These are phyloP conservation scores for Ianthella basta DNA, from an alignment of 37 sponge, comb jelly and placozoan species.

Conservation along the genomic window DNA sequence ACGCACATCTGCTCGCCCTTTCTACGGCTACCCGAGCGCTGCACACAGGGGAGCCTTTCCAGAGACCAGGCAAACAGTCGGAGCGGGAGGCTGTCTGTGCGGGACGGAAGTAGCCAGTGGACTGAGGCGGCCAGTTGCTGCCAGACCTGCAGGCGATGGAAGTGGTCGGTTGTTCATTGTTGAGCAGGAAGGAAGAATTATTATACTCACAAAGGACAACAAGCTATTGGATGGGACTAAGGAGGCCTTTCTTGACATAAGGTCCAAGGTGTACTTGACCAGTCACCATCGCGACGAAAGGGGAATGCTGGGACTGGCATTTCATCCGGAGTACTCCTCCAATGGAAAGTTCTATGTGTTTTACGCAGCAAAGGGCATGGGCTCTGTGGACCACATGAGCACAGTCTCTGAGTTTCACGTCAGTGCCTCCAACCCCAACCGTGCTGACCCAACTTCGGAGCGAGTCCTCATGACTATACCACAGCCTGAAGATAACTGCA, in stretches of 20 bases:
- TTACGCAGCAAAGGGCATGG: conserved; percentile 25
- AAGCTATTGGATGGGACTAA: conserved; percentile 45
- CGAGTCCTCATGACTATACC: conserved; percentile 41
- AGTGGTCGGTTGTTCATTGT: conserved; percentile 69
- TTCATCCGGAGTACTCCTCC: conserved; percentile 58
- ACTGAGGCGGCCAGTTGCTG: conserved; percentile 64
- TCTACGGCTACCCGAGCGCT: conserved; percentile 74
- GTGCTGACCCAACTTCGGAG: conserved; percentile 53
- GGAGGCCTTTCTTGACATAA: conserved; percentile 61
- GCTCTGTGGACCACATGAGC: conserved; percentile 44
- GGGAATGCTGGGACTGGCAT: conserved; percentile 79
- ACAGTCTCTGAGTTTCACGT: conserved; percentile 56
- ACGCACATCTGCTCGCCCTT: conserved; percentile 18
- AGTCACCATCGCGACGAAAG: conserved; percentile 67
- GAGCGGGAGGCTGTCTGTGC: conserved; percentile 67
- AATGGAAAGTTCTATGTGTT: conserved; percentile 74
- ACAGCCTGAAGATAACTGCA: conserved; percentile 74
- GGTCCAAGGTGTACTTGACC: conserved; percentile 26
- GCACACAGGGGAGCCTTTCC: conserved; percentile 44
- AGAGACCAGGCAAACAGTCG: too few species aligned
- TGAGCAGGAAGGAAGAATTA: conserved; percentile 72
- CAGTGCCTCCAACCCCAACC: conserved; percentile 4
- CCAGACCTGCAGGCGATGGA: conserved; percentile 58
- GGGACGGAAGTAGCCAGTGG: conserved; percentile 52
- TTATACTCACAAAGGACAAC: conserved; percentile 37